Base-by-base conservation (phyloP, 2,113 vertebrate genomes). In the Sciurus niger region DNA sequence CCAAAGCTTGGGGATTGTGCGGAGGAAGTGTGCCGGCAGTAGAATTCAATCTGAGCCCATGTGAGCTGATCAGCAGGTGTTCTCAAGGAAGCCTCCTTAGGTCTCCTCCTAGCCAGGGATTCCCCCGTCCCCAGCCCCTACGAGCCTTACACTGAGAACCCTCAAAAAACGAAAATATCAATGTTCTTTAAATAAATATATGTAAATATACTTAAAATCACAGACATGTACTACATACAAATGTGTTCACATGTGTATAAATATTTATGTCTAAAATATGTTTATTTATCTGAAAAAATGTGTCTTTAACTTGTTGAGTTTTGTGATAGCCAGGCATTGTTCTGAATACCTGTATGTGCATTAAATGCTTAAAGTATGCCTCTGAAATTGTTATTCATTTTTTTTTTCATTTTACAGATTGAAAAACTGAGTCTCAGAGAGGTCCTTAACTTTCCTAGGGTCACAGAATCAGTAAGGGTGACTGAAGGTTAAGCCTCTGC, bases 371-470 rank as follows among this genome's bases (percentile, higher is more conserved):
- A 37, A 18, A 73, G 76, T 55, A 58, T 22, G 8, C 6, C 53
- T 53, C 34, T 53, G 48, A 84, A n/a, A 12, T 48, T 94, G 8
- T 63, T 51, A 48, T 78, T 96, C 32, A 68, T 40, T 46, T 70
- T 37, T 58, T 58, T 89, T 88, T n/a, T 83, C 37, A 72, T 68
- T 84, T 76, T 90, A 48, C 7, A 60, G 13, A 51, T 34, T 80
- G 70, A 73, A 85, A 94, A 78, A 10, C 24, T 77, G 34, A 92
- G 34, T 20, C 65, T 93, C 37, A 92, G 70, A 83, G 55, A 93
- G 30, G 22, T 60, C 51, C 60, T 76, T 84, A 84, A 91, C 40
- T 77, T 85, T 77, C 16, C n/a, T 60, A 58, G 83, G 34, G n/a
- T 95, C 79, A 83, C n/a, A 76, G 60, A 77, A 63, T 85, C 79